Evolutionary conservation across 2,113 vertebrate genomes (phyloP).

Genomic region (Terrapene triunguis): DNA sequence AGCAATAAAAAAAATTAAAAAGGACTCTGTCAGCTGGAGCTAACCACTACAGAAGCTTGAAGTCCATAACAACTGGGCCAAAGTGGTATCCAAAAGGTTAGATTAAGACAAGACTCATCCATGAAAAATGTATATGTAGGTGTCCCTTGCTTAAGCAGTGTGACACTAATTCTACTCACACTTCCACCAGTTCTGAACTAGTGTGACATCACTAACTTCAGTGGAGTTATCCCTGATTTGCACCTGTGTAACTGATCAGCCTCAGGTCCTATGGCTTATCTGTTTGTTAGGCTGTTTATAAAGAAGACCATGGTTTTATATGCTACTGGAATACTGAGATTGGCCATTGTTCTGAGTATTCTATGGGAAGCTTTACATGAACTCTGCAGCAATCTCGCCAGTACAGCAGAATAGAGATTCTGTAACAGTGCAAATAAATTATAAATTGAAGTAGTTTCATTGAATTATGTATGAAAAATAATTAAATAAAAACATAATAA

Average conservation of each 20-base stretch:
- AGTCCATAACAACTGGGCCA: neutral
- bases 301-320: neutral
- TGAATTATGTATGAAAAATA: neutral
- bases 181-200: neutral
- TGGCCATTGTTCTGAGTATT: neutral
- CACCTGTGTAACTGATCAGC: accelerated
- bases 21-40: neutral
- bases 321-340: neutral
- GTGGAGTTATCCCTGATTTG: neutral
- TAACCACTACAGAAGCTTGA: neutral
- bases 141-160: neutral
- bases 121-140: neutral
- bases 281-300: neutral
- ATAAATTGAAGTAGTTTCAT: neutral
- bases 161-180: neutral
- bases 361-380: neutral
- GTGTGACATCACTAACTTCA: neutral
- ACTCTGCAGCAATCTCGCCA: neutral
- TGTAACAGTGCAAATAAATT: neutral
- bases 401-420: accelerated
- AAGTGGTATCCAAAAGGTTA: neutral
- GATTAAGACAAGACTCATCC: neutral
- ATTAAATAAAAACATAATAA: neutral
- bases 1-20: neutral
- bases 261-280: neutral